phyloP scores from a whole-genome alignment of 2,113 vertebrate genomes.

The Nematolebias whitei region DNA sequence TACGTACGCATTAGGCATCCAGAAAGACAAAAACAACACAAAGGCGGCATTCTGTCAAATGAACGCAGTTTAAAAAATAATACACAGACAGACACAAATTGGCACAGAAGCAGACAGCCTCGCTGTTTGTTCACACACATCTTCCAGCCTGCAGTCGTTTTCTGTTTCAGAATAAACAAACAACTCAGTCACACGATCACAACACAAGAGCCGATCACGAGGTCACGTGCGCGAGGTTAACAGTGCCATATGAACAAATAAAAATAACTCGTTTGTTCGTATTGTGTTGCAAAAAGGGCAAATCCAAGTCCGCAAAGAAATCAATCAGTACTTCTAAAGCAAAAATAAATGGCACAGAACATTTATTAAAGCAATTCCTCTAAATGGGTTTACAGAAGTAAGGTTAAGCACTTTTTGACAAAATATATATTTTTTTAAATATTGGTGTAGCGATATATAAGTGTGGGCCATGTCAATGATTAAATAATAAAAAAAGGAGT shows the following conservation, averaged over 20 bases:
- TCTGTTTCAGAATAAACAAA: slow-evolving; percentile 28
- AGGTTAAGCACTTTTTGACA: too few relatives aligned
- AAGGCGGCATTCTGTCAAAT: neutral
- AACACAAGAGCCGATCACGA: slow-evolving; percentile 11
- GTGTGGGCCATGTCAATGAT: too few relatives aligned
- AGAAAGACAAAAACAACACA: too few relatives aligned
- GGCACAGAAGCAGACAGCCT: slow-evolving; percentile 1
- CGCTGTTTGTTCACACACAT: slow-evolving; percentile 15
- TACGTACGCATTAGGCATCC: too few relatives aligned
- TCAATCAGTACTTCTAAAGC: neutral
- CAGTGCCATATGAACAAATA: neutral
- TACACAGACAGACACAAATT: neutral
- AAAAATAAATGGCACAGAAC: neutral
- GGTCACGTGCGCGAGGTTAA: slow-evolving; percentile 11
- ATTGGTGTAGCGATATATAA: too few relatives aligned
- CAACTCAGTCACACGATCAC: slow-evolving; percentile 12
- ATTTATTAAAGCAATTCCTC: too few relatives aligned
- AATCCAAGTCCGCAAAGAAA: neutral
- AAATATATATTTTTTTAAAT: too few relatives aligned
- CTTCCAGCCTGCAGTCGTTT: slow-evolving; percentile 18
- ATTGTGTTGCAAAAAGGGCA: neutral
- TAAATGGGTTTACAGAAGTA: too few relatives aligned
- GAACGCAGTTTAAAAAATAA: neutral
- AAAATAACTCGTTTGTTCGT: slow-evolving; percentile 25
- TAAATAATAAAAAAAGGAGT: too few relatives aligned